These are phyloP conservation scores for Dynastes maya DNA, from an alignment of 2,888 invertebrate species.

Conservation along the genomic window DNA sequence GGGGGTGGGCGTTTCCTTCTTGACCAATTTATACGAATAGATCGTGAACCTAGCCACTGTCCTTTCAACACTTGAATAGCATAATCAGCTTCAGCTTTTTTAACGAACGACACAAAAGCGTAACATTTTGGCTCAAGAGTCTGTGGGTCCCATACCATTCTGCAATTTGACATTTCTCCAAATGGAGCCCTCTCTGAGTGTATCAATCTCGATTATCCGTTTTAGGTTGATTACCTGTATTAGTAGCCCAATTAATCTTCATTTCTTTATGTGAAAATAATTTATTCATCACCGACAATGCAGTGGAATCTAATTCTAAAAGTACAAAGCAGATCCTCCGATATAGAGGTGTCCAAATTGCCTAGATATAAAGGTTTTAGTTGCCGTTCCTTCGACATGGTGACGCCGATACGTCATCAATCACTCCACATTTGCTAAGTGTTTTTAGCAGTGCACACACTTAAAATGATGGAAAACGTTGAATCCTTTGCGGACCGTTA, in stretches of 20 bases:
- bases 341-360: constrained; percentile 94
- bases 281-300: constrained; percentile 99
- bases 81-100: constrained; percentile 98
- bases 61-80: constrained; percentile 99
- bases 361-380: constrained; percentile 98
- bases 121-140: constrained; percentile 99
- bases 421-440: constrained; percentile 52
- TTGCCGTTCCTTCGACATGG: constrained; percentile 94
- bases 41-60: constrained; percentile 97
- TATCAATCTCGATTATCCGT: constrained; percentile 99
- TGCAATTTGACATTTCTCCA: constrained; percentile 99
- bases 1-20: constrained; percentile 85
- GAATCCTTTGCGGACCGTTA: constrained; percentile 26
- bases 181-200: constrained; percentile 97
- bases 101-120: constrained; percentile 99
- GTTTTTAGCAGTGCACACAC: constrained; percentile 51
- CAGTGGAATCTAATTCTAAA: constrained; percentile 97
- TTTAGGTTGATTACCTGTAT: constrained; percentile 97
- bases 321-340: constrained; percentile 94
- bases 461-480: constrained; percentile 15
- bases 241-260: constrained; percentile 99
- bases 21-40: constrained; percentile 99
- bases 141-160: constrained; percentile 98
- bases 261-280: constrained; percentile 98
- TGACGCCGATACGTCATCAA: constrained; percentile 67